phyloP scores from a whole-genome alignment of 2,797 vertebrate genomes.

The Chaenodraco wilsoni region DNA sequence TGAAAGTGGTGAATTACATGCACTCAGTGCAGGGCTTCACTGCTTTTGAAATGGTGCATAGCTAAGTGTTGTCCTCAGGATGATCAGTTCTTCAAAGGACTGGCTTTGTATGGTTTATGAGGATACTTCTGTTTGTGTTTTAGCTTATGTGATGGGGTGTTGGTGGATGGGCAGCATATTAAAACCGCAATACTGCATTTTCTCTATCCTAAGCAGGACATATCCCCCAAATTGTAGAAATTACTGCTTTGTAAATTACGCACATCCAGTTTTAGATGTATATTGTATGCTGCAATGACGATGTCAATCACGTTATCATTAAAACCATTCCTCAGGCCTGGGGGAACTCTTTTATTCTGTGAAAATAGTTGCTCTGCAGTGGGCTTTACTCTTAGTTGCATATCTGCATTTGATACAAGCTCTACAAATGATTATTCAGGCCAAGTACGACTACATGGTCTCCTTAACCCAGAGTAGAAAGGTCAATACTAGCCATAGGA shows the following conservation, averaged over 20 bases:
- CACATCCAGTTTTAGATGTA: conserved; percentile 23
- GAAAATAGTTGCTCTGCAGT: conserved; percentile 27
- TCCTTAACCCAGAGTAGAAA: conserved; percentile 54
- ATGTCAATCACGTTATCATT: conserved; percentile 24
- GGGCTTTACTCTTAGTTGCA: conserved; percentile 33
- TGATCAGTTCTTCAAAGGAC: conserved; percentile 71
- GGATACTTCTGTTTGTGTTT: conserved; percentile 58
- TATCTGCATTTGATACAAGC: conserved; percentile 43
- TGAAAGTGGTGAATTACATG: conserved; percentile 65
- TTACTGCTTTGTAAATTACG: conserved; percentile 29
- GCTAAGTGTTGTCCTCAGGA: conserved; percentile 65
- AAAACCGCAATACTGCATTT: conserved; percentile 43
- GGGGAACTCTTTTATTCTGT: conserved; percentile 18
- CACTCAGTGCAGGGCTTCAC: conserved; percentile 46
- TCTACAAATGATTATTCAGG: conserved; percentile 54
- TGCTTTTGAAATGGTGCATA: conserved; percentile 67
- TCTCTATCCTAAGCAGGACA: conserved; percentile 39
- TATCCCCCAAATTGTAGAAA: conserved; percentile 32
- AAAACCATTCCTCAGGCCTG: conserved; percentile 5
- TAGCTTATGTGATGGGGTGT: conserved; percentile 37
- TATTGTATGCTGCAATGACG: conserved; percentile 12
- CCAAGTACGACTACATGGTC: conserved; percentile 52
- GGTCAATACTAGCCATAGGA: conserved; percentile 63
- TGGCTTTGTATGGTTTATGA: conserved; percentile 49
- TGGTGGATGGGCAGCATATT: conserved; percentile 28